Evolutionary conservation across 2,888 invertebrate genomes (phyloP), one percentile per base, ranked within the genome.

Genomic region (Hyppa rectilinea): DNA sequence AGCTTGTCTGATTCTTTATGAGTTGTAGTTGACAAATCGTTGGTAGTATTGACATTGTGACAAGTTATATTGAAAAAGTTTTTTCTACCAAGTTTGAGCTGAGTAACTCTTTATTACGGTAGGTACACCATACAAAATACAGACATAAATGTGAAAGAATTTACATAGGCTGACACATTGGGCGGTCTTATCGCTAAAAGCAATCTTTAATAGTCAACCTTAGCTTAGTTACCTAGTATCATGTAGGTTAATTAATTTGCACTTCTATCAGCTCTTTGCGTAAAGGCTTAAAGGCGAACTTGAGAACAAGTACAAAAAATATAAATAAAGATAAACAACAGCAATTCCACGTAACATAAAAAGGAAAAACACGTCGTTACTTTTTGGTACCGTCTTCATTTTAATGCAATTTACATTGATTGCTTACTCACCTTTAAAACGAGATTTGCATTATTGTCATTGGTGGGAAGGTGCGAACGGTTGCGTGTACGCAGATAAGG

Each of bases 401-500:
- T 83, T 60, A 80, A 78, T 79, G 78, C 84, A 84, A 86, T 85
- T 84, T 81, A 83, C 87, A 85, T 85, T 88, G 83, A 88, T 88
- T 87, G 84, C 87, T 85, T 75, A 87, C 83, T 87, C 83, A 80
- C 62, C 70, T 75, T 73, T 65, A 77, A 76, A 69, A 80, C 71
- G 38, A 70, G 75, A 72, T 74, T 71, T 73, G 52, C 61, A 58
- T 82, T 80, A 71, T 78, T 80, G 80, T 78, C 77, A 80, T 75
- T 81, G 71, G 67, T 77, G 82, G 82, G 86, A 87, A 89, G 87
- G 88, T 88, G 87, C 86, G 83, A 88, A 87, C 56, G 85, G 83
- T 87, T 89, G 87, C 88, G 87, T 74, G 81, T 86, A 79, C 87
- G 81, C 87, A 87, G 90, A 87, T 89, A 90, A 88, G 85, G 87